Conservation (phyloP, 1,140 invertebrate species). For the Batillaria attramentaria region DNA sequence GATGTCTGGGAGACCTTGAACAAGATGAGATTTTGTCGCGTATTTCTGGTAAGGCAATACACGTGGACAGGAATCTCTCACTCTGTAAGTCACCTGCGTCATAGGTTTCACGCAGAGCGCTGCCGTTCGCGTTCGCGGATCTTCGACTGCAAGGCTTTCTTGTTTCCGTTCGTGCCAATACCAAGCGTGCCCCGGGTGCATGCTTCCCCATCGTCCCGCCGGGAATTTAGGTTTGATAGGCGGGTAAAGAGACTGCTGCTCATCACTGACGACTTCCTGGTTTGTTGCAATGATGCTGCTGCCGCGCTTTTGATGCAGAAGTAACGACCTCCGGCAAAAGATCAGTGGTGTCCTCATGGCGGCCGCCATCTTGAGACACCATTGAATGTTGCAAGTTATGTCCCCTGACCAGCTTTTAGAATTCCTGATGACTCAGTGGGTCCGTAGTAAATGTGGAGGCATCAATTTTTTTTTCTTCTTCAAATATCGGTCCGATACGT, state of each 20-base stretch:
- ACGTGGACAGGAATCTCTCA: conserved; percentile 35
- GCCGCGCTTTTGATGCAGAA: not conserved
- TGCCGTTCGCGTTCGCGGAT: conserved; percentile 43
- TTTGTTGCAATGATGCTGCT: conserved; percentile 1
- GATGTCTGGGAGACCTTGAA: conserved; percentile 46
- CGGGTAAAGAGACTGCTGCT: conserved; percentile 51
- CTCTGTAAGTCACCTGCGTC: conserved; percentile 26
- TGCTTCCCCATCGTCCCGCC: conserved; percentile 57
- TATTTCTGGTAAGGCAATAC: conserved; percentile 46
- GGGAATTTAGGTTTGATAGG: conserved; percentile 60
- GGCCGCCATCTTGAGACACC: conserved; percentile 41
- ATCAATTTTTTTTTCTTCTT: too few relatives aligned
- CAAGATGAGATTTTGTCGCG: conserved; percentile 55
- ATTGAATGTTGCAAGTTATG: too few relatives aligned
- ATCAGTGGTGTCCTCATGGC: conserved; percentile 2
- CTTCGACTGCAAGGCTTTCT: conserved; percentile 26
- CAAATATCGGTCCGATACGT: too few relatives aligned
- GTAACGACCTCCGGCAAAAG: not conserved
- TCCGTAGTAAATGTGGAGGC: not conserved
- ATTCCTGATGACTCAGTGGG: not conserved
- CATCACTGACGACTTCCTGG: not conserved
- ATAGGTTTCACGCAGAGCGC: conserved; percentile 34
- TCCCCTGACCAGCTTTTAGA: too few relatives aligned
- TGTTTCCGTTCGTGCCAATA: conserved; percentile 37
- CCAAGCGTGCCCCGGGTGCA: conserved; percentile 51